Base-by-base conservation (phyloP, 2,888 invertebrate genomes). In the Drosophila niveifrons region DNA sequence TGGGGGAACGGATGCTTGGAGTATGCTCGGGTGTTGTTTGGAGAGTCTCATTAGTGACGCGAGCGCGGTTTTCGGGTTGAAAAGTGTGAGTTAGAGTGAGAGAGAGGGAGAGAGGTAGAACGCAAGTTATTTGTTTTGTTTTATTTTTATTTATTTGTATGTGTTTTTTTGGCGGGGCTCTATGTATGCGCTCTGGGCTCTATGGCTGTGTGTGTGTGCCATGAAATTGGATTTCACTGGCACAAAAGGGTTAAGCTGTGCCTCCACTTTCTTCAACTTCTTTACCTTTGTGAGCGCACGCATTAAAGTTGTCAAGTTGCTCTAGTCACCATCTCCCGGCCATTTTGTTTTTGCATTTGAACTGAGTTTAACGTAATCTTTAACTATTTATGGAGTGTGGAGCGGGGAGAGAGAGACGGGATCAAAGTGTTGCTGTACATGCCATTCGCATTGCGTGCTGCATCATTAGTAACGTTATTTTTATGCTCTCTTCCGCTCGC, bases 21-120 rank as follows among this genome's bases (percentile, higher is more conserved):
- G 56, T 31, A 50, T 58, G 63, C 74, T 55, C 39, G 46, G 66
- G 15, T 68, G 59, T 77, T 78, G 83, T 82, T 82, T 88, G 68
- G 68, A 86, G 82, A 73, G 89, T 88, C 89, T 82, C 82, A 82
- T 82, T 82, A 88, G 83, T 61, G 84, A 80, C 58, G 80, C 77
- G 70, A 72, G 75, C 75, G 79, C 74, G 66, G 64, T 64, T 78
- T 61, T 39, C 46, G 58, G 43, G 50, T 23, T 44, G 13, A 46
- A 56, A 46, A 10, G 15, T 3, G 34, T 11, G 31, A 23, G 23
- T 4, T 23, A 6, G 23, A 23, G 23, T 23, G 6, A 23, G 23
- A 23, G 23, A 23, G 23, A 6, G 31, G 9, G 31, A 10, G 10
- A 36, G 36, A 11, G 36, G 36, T 36, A 36, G 4, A 58, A 64